Conservation (phyloP, 2,888 invertebrate species). For the Lapara coniferarum region DNA sequence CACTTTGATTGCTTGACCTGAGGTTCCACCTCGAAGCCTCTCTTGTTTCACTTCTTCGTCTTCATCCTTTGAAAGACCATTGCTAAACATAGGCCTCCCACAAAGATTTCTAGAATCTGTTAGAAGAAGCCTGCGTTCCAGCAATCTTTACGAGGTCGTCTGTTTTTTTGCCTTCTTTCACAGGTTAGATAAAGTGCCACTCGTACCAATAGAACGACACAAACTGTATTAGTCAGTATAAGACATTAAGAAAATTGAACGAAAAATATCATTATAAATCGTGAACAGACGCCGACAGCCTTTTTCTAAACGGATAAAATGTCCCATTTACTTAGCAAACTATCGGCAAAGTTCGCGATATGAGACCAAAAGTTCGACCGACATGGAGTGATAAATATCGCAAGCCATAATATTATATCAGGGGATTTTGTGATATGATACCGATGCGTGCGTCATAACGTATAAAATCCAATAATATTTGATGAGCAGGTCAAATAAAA, state of each 20-base stretch:
- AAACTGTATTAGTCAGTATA: too few species aligned
- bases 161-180: too few species aligned
- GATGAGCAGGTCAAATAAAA: neutral
- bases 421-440: neutral
- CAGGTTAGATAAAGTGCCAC: too few species aligned
- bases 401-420: neutral
- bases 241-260: neutral
- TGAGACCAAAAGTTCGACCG: slow-evolving; percentile 16
- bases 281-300: neutral
- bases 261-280: neutral
- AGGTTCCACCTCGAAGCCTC: too few species aligned
- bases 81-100: too few species aligned
- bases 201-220: too few species aligned
- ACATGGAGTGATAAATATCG: slow-evolving; percentile 8
- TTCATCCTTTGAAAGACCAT: too few species aligned
- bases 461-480: slow-evolving; percentile 15
- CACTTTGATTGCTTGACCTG: too few species aligned
- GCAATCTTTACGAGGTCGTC: too few species aligned
- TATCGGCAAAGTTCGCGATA: slow-evolving; percentile 12
- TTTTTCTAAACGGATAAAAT: slow-evolving; percentile 2
- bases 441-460: slow-evolving; percentile 5
- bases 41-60: too few species aligned
- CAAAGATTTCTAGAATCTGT: too few species aligned
- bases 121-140: too few species aligned
- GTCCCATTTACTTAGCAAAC: neutral